Evolutionary conservation across 2,797 vertebrate species (phyloP).

Genomic region (Gallirallus australis): DNA sequence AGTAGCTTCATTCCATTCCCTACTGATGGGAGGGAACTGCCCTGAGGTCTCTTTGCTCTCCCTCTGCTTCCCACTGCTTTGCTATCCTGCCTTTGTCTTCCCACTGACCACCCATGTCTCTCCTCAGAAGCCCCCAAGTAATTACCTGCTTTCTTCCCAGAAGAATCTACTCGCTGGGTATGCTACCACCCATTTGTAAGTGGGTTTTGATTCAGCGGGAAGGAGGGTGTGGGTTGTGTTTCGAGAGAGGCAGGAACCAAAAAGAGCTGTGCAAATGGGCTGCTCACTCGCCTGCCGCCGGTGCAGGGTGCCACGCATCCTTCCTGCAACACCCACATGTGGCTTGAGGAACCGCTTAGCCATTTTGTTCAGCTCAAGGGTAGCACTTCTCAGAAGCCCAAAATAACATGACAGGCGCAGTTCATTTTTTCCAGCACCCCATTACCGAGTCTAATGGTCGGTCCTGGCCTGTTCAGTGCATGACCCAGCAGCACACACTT

Average conservation of each 20-base stretch:
- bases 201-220: background rate
- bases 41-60: background rate
- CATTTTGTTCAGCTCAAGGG: background rate
- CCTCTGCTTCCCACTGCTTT: background rate
- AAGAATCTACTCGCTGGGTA: rapidly evolving
- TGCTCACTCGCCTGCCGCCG: rapidly evolving
- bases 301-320: rapidly evolving
- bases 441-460: background rate
- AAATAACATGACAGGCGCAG: background rate
- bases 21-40: background rate
- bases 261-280: rapidly evolving
- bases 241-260: background rate
- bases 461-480: background rate
- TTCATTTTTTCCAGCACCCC: background rate
- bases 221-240: background rate
- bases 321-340: rapidly evolving
- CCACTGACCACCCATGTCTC: background rate
- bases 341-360: background rate
- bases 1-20: background rate
- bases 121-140: background rate
- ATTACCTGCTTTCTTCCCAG: background rate
- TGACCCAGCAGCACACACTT: background rate
- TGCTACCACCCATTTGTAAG: background rate
- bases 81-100: background rate
- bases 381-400: background rate